Base-by-base conservation (phyloP, 2,797 vertebrate species). In the Urocyon cinereoargenteus region DNA sequence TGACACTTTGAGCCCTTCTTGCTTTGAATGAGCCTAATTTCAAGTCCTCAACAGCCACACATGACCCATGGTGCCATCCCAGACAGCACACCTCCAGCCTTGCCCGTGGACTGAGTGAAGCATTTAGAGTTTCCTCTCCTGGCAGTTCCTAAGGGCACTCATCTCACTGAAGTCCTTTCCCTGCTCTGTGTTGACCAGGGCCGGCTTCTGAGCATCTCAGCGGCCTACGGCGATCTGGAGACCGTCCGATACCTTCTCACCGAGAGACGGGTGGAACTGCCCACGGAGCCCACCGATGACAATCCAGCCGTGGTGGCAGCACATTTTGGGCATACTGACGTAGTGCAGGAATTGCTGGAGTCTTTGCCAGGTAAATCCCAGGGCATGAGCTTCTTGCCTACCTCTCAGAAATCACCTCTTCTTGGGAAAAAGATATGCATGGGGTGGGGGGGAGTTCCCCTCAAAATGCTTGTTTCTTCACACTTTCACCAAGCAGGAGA, bases 261-360 rank as follows among this genome's bases (percentile, higher is more conserved):
- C 18, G 99, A 99, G 16, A 99, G 98, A 0, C 86, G 68, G 8
- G 98, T 99, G 78, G 15, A 98, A 28, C 96, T 99, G 7, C 99
- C 99, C 0, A 99, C 98, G 1, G 99, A 99, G 77, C 99, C 99
- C 9, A 99, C 97, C 0, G 98, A 99, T 55, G 98, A 98, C 96
- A 99, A 99, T 82, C 99, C 99, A 0, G 99, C 99, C 0, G 99
- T 99, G 97, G 96, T 99, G 92, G 99, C 99, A 0, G 99, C 99
- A 0, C 99, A 99, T 96, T 99, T 98, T 7, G 99, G 99, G 49
- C 99, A 99, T 75, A 94, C 98, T 16, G 97, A 98, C 0, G 7
- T 99, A 12, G 99, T 99, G 83, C 99, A 98, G 86, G 99, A 99
- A 92, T 98, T 99, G 88, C 99, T 99, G 72, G 99, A 99, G 97